Base-by-base conservation (phyloP, 2,888 invertebrate species). In the Melieria crassipennis region DNA sequence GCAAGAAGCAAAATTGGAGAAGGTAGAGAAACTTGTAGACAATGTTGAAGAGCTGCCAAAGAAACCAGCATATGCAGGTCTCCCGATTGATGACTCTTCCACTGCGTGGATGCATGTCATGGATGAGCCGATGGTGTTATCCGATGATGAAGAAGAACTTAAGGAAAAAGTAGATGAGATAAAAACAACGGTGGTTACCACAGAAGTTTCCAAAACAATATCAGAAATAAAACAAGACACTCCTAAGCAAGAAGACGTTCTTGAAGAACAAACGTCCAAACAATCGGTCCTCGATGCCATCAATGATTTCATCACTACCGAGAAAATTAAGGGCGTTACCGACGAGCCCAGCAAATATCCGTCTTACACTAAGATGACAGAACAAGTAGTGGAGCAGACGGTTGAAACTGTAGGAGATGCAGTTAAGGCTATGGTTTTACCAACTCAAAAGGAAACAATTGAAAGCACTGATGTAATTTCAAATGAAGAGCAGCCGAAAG, bases 41-140 rank as follows among this genome's bases (percentile, higher is more conserved):
- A 13, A 10, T 48, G 13, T 43, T 43, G 30, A 42, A 42, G 30
- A 60, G 48, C 30, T 13, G 4, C 58, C 73, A 0, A 73, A 71
- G 13, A 74, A 75, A 55, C 47, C 75, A 6, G 77, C 75, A 0
- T 83, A 84, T 72, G 82, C 80, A 10, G 85, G 83, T 4, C 75
- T 82, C 4, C 81, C 82, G 1, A 75, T 81, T n/a, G 73, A 73
- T 47, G 75, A 82, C 62, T 74, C 81, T 4, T 71, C 81, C 47
- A 81, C 75, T 60, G 69, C 79, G 3, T 81, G 82, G 79, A 82
- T 87, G 81, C 78, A 82, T 71, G 82, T 83, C 9, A 63, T 85
- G 52, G 87, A 87, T 68, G 85, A 87, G 68, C 83, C 85, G n/a
- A 83, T 85, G 75, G 77, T 78, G 5, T 80, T 87, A 58, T 83